A percentile compares a stretch with the other conserved stretches of the same genome.
Conservation (phyloP, 2,113 vertebrate species). For the Natator depressus region DNA sequence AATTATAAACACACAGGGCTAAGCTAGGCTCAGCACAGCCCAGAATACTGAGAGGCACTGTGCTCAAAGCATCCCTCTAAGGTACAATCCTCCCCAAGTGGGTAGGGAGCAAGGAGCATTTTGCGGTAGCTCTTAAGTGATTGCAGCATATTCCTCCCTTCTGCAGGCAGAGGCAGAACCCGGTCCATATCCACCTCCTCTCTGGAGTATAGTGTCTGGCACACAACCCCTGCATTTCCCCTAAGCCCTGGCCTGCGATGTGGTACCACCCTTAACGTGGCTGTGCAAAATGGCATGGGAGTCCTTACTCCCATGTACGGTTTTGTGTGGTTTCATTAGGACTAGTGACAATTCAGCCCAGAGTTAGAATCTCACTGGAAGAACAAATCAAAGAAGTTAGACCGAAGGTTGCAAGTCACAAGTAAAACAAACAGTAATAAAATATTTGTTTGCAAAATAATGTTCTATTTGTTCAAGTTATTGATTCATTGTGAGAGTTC, state of each 20-base stretch:
- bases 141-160: not conserved
- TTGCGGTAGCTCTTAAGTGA: not conserved
- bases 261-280: not conserved
- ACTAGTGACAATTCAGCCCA: not conserved
- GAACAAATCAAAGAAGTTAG: not conserved
- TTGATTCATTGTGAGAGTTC: not conserved
- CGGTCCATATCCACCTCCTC: not conserved
- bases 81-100: not conserved
- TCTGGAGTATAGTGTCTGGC: not conserved
- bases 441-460: too few relatives aligned
- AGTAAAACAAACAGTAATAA: not conserved
- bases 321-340: accelerated
- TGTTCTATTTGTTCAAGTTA: not conserved
- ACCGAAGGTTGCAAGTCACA: not conserved
- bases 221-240: not conserved
- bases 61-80: not conserved
- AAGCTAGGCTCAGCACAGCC: not conserved
- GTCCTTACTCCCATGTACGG: not conserved
- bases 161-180: not conserved
- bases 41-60: not conserved
- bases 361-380: not conserved
- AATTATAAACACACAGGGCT: not conserved
- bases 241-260: not conserved
- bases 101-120: not conserved
- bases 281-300: not conserved